Conservation (phyloP, 1,140 invertebrate genomes). For the Diprion similis region DNA sequence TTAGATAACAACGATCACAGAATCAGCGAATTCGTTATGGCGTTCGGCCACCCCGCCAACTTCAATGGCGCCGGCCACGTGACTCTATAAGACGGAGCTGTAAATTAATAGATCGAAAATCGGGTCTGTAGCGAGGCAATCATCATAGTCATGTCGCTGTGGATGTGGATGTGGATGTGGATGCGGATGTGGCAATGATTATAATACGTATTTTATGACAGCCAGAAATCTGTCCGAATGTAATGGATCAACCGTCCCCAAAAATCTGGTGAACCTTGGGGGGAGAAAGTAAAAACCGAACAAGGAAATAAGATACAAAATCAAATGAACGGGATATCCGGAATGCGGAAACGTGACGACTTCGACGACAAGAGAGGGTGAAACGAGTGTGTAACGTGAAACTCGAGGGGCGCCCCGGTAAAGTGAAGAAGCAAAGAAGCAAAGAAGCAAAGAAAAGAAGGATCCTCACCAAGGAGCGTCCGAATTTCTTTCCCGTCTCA, state of each 20-base stretch:
- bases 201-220: conserved; percentile 16
- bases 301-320: too few species aligned
- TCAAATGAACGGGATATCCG: too few species aligned
- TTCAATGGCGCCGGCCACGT: conserved; percentile 40
- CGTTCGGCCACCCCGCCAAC: conserved; percentile 39
- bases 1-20: conserved; percentile 56
- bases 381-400: too few species aligned
- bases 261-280: neutral
- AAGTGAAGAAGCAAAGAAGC: too few species aligned
- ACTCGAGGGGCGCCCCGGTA: too few species aligned
- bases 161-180: neutral
- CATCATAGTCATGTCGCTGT: neutral
- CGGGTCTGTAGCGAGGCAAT: neutral
- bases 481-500: too few species aligned
- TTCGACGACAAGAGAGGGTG: too few species aligned
- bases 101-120: conserved; percentile 1
- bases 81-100: conserved; percentile 28
- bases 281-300: too few species aligned
- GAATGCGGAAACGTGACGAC: too few species aligned
- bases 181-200: neutral
- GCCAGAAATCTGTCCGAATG: conserved; percentile 31
- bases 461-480: too few species aligned
- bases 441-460: too few species aligned
- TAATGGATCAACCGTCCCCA: conserved; percentile 16
- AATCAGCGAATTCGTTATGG: conserved; percentile 51